Base-by-base conservation (phyloP, 2,113 vertebrate genomes). In the Sapajus apella region DNA sequence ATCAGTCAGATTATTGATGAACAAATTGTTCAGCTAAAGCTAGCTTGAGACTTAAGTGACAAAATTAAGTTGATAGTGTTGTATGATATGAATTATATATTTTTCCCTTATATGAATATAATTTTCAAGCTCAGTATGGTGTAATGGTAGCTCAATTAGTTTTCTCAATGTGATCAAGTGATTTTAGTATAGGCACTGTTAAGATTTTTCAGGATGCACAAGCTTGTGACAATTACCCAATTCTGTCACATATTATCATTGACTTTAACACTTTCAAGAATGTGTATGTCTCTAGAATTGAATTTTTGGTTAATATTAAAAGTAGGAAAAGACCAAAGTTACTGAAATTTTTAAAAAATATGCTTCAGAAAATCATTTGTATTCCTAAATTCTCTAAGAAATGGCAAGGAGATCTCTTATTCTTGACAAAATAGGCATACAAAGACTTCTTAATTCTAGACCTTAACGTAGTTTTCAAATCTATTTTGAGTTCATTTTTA, bases 401-500 rank as follows among this genome's bases (percentile, higher is more conserved):
- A 91, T 52, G 61, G 50, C 40, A 87, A 56, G 35, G 45, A 58
- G 4, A 50, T 97, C 52, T 96, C 61, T 87, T 61, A 77, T 7
- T 81, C 40, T 91, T 94, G 27, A 52, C 25, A 64, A 86, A 93
- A 85, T 70, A 88, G n/a, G 40, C 86, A 77, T 87, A 50, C 27
- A 89, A 89, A 94, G 35, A 30, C 2, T 73, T 96, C 27, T 92
- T 37, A 56, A 37, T 1, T 95, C 58, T 47, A 70, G 94, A 91
- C 37, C 55, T 94, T 72, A 84, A 14, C 12, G 85, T 91, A 70
- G 32, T 77, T 92, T 97, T 86, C 75, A 94, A 80, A 86, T 93
- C 68, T 95, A 37, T 91, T 90, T 95, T 95, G 76, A 90, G 75
- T 91, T 93, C 56, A 77, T 88, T 75, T 92, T 89, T 76, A 77